phyloP scores from a whole-genome alignment of 2,113 vertebrate species.

The Leiothrix lutea region DNA sequence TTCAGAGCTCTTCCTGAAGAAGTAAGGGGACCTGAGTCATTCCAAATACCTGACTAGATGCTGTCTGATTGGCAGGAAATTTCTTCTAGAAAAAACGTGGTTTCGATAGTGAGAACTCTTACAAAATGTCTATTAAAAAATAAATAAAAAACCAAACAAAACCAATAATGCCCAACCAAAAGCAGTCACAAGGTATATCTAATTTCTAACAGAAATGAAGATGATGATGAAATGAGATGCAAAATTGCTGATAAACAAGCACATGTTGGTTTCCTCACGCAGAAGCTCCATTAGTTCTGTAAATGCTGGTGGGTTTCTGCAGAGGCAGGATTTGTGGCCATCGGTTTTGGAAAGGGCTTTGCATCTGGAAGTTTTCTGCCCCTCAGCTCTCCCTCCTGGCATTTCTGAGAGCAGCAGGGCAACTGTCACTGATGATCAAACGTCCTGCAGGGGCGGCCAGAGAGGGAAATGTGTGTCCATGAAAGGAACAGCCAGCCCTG shows the following conservation, averaged over 20 bases:
- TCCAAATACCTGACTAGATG: neutral
- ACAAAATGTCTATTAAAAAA: neutral
- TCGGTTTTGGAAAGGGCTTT: neutral
- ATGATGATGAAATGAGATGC: neutral
- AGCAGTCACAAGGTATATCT: neutral
- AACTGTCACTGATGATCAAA: neutral
- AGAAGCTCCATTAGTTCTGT: neutral
- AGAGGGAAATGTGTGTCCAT: rapidly evolving
- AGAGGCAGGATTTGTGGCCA: neutral
- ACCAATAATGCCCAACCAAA: neutral
- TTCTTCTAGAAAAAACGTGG: rapidly evolving
- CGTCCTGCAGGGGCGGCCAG: neutral
- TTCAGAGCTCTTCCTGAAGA: neutral
- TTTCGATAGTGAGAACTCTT: neutral
- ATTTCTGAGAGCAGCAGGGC: neutral
- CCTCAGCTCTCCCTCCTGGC: neutral
- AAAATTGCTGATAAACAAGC: neutral
- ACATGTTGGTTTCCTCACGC: rapidly evolving
- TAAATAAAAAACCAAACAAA: too few relatives aligned
- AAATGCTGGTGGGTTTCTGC: neutral
- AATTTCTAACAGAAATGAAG: neutral
- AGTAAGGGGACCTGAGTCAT: neutral
- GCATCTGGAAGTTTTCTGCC: neutral
- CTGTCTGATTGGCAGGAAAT: neutral
- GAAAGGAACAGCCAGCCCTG: neutral